Base-by-base conservation (phyloP, 1,140 invertebrate genomes). In the Drosophila sproati region DNA sequence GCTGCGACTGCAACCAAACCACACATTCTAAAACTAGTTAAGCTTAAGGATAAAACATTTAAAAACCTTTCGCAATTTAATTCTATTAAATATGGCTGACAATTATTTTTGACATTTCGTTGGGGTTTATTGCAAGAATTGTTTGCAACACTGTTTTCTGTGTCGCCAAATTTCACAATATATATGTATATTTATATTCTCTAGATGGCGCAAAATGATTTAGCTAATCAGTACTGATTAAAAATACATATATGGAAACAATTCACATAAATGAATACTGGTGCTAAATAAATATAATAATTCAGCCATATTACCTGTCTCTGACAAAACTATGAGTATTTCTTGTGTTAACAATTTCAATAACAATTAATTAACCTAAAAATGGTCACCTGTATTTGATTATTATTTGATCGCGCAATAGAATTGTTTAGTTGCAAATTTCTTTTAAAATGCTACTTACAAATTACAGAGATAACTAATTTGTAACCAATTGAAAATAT, bases 41-140 rank as follows among this genome's bases (percentile, higher is more conserved):
- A 70, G 83, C 82, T 82, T 88, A 87, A 60, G 56, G 57, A 20
- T 79, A 69, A 69, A 79, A 79, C 69, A 79, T 45, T 68, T 77
- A 77, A 77, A 20, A 74, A 71, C 50, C 32, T 45, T 70, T 39
- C 51, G 41, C 57, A 74, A 62, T 70, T 31, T 20, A 20, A 51
- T 57, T 39, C 32, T 57, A 62, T 69, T 61, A 56, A 54, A 72
- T 41, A 32, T 79, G 73, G 56, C 69, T 88, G 76, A 78, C 82
- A 70, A 67, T 56, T 34, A 52, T 28, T 39, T 55, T 45, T 28
- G 39, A 39, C 57, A 28, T 47, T 71, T 75, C 73, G 73, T 71
- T 75, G 73, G 73, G 67, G 73, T n/a, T 72, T 64, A 59, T 47
- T 70, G 52, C 41, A 37, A 59, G 32, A 45, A 48, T 32, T 41